Conservation (phyloP, 2,113 vertebrate genomes). For the Hypanus sabinus region DNA sequence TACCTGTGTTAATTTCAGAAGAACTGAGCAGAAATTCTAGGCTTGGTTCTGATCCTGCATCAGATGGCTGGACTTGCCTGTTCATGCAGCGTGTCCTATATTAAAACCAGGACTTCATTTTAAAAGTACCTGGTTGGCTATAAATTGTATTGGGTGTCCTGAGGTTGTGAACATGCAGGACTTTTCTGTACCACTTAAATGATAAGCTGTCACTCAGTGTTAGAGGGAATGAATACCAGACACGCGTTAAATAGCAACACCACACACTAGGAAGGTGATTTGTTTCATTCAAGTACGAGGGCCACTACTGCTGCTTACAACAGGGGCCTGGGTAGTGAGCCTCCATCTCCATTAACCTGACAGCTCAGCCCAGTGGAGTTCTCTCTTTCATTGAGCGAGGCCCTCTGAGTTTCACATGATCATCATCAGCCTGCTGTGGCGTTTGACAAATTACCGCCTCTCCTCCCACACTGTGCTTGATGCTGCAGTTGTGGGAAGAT, state of each 20-base stretch:
- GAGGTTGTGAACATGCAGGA: not conserved
- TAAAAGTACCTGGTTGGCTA: no score
- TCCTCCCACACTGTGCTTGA: not conserved
- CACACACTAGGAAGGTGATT: not conserved
- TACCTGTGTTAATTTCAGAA: not conserved
- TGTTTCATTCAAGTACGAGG: not conserved
- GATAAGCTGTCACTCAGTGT: not conserved
- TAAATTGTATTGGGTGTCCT: not conserved
- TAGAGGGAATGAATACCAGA: not conserved
- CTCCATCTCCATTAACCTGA: slow-evolving; percentile 20
- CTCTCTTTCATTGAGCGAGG: not conserved
- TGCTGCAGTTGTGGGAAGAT: not conserved
- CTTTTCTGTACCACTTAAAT: not conserved
- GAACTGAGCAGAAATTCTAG: not conserved
- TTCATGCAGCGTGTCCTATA: not conserved
- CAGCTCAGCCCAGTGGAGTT: not conserved
- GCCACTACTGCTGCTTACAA: not conserved
- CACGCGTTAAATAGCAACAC: not conserved
- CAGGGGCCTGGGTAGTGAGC: not conserved
- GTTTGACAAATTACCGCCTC: slow-evolving; percentile 11
- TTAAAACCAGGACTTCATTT: not conserved
- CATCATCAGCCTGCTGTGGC: not conserved
- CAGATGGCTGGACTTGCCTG: not conserved
- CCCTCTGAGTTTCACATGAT: not conserved
- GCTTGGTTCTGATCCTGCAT: not conserved